Base-by-base conservation (phyloP, 2,888 invertebrate genomes). In the Pyrrhosoma nymphula region DNA sequence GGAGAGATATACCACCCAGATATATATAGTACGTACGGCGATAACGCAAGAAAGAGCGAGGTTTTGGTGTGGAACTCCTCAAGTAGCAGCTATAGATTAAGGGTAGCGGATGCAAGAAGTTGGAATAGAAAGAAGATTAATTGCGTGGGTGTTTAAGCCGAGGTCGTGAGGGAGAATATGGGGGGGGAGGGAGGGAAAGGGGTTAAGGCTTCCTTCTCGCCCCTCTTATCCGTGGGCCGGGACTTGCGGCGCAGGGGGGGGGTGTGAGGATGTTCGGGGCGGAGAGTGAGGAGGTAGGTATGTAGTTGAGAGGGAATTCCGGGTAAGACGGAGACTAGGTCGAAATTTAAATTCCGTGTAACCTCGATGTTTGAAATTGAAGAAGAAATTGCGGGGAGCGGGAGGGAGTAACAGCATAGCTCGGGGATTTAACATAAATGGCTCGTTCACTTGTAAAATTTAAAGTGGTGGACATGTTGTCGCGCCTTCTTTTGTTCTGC, bases 91-190 rank as follows among this genome's bases (percentile, higher is more conserved):
- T 91, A 91, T 69, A 69, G 93, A 93, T 89, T 89, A 89, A 89
- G 89, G 89, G 89, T 93, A 63, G 63, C 47, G 93, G 69, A 93
- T 75, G 69, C 75, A 75, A 69, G 93, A 93, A 93, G 93, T 91
- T 63, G 60, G 69, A 69, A 39, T 93, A 91, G 91, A 91, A 69
- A 91, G 93, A 93, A 93, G 93, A 93, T 93, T 47, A 69, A 93
- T 93, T 75, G 93, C 93, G 63, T n/a, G 47, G 93, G 69, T 63
- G 69, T 39, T 69, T 93, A 69, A 93, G 91, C 91, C 12, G 30
- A 26, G 63, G 93, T 60, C 60, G 60, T 30, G 63, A 16, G 93
- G 93, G n/a, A 69, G 69, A 47, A 35, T 30, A 23, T 56, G n/a
- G 26, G 47, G n/a, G 47, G 60, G 0, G n/a, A 8, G 4, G 10